A percentile compares a stretch with the other conserved stretches of the same genome.
phyloP scores from a whole-genome alignment of 2,113 vertebrate genomes.

The Erpornis zantholeuca region DNA sequence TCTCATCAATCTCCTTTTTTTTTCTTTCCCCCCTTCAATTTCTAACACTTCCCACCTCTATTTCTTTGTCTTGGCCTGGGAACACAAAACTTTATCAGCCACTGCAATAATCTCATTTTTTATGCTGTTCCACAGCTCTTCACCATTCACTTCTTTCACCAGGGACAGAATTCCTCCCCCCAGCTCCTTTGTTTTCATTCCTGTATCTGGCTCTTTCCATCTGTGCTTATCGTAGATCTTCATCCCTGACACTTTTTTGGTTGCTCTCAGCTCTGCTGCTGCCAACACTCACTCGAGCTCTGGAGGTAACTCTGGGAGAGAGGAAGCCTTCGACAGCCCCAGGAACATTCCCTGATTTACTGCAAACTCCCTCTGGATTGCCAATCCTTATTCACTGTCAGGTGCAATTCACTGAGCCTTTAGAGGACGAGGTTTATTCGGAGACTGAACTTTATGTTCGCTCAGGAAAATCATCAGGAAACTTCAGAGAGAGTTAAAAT shows the following conservation, averaged over 20 bases:
- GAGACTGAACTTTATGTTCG: background rate
- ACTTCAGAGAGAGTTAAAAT: background rate
- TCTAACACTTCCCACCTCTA: background rate
- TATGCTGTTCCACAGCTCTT: slow-evolving; percentile 35
- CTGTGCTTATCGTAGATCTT: slow-evolving; percentile 58
- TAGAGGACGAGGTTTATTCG: background rate
- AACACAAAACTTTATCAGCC: background rate
- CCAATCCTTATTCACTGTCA: background rate
- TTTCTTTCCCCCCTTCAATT: fast-evolving
- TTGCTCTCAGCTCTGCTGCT: background rate
- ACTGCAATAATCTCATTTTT: slow-evolving; percentile 20
- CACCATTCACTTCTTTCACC: slow-evolving; percentile 13
- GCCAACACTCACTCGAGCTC: background rate
- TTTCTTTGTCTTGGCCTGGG: background rate
- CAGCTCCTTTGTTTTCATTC: background rate
- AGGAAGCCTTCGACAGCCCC: background rate
- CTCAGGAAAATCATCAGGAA: background rate
- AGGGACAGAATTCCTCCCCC: background rate
- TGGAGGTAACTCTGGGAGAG: background rate
- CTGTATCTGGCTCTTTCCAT: slow-evolving; percentile 49
- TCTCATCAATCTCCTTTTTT: background rate
- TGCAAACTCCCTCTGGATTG: background rate
- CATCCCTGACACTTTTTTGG: slow-evolving; percentile 51
- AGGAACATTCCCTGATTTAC: slow-evolving; percentile 13
- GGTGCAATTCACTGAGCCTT: background rate